These are phyloP conservation scores for Eurosta solidaginis DNA, from an alignment of 1,140 invertebrate genomes.

Conservation along the genomic window DNA sequence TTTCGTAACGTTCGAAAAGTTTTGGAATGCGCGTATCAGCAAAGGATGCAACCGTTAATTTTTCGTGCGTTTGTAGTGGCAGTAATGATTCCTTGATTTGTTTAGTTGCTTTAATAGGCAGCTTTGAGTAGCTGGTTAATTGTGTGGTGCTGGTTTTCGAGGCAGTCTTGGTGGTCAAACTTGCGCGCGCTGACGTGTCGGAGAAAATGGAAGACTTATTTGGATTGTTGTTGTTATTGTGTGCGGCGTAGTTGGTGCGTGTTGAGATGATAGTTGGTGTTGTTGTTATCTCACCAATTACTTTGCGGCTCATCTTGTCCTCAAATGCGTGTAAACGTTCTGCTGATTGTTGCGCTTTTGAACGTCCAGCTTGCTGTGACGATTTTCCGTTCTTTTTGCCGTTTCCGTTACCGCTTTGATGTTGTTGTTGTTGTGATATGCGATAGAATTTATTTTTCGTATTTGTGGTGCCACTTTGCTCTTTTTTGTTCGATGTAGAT, in stretches of 20 bases:
- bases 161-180: neutral
- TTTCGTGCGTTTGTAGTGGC: conserved; percentile 26
- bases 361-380: neutral
- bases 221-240: neutral
- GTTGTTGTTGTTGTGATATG: conserved; percentile 35
- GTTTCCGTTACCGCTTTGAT: neutral
- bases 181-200: neutral
- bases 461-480: neutral
- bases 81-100: conserved; percentile 63
- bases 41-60: conserved; percentile 46
- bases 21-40: conserved; percentile 65
- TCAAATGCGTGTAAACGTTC: conserved; percentile 34
- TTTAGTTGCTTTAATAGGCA: conserved; percentile 64
- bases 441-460: conserved; percentile 36
- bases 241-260: too few species aligned
- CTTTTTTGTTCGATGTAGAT: conserved; percentile 31
- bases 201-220: neutral
- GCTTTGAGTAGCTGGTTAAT: conserved; percentile 32
- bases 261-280: neutral
- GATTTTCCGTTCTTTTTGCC: conserved; percentile 35
- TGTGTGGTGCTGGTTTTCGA: neutral
- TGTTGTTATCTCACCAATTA: conserved; percentile 43
- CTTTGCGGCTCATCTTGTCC: conserved; percentile 47
- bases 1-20: conserved; percentile 73
- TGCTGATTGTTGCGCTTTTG: conserved; percentile 25